Percentiles rank a stretch among this genome's conserved stretches.
These are phyloP conservation scores for Drosophila subpulchrella DNA, from an alignment of 1,140 invertebrate genomes.

Conservation along the genomic window DNA sequence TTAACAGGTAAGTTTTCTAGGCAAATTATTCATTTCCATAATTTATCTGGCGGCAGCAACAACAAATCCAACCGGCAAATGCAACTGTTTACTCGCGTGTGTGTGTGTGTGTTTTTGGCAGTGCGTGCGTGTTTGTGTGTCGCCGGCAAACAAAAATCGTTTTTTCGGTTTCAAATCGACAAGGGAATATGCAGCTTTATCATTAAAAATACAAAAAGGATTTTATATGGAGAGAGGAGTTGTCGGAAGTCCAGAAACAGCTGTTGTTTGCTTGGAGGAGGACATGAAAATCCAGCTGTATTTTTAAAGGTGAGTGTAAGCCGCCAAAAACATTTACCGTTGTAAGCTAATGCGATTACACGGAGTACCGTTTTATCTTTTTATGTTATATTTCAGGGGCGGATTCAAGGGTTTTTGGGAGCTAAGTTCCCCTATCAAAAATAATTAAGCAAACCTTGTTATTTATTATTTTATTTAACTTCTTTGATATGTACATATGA, in stretches of 20 bases:
- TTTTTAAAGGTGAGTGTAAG: constrained; percentile 21
- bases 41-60: constrained; percentile 17
- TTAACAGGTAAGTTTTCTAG: constrained; percentile 23
- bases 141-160: constrained; percentile 7
- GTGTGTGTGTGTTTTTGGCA: constrained; percentile 15
- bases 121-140: constrained; percentile 16
- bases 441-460: too few species aligned
- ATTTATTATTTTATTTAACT: too few species aligned
- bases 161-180: constrained; percentile 10
- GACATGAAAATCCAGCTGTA: constrained; percentile 17
- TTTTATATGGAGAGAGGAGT: not conserved
- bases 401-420: not conserved
- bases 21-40: constrained; percentile 1
- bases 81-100: constrained; percentile 31
- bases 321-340: constrained; percentile 10
- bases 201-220: not conserved
- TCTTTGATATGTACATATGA: too few species aligned
- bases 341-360: constrained; percentile 8
- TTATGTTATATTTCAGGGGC: not conserved
- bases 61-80: constrained; percentile 38
- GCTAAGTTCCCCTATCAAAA: too few species aligned
- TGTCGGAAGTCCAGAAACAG: constrained; percentile 18
- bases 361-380: not conserved
- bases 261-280: constrained; percentile 19
- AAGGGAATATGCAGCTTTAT: not conserved